phyloP scores from a whole-genome alignment of 2,797 vertebrate genomes.

The Myiotriccus ornatus region DNA sequence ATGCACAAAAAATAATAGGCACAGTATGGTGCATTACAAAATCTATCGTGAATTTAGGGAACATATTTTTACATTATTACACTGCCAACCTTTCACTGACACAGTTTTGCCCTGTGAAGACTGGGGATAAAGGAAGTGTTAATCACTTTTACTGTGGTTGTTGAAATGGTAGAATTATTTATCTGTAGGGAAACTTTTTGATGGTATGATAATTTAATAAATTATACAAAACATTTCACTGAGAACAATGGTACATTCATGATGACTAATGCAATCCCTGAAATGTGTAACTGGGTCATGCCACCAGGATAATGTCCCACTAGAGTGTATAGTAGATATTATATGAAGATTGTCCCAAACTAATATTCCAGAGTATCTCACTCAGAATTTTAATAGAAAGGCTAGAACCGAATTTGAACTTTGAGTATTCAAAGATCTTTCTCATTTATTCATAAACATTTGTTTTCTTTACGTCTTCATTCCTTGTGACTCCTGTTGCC shows the following conservation, averaged over 20 bases:
- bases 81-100: constrained; percentile 10
- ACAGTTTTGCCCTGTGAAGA: not conserved
- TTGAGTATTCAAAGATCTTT: not conserved
- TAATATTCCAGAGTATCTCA: not conserved
- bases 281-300: not conserved
- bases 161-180: constrained; percentile 13
- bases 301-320: not conserved
- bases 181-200: not conserved
- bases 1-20: constrained; percentile 16
- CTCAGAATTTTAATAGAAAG: not conserved
- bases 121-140: not conserved
- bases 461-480: not conserved
- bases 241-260: not conserved
- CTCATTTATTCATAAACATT: not conserved
- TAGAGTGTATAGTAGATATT: not conserved
- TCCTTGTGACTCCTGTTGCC: not conserved
- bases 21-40: constrained; percentile 2
- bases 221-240: not conserved
- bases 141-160: not conserved
- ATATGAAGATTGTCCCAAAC: not conserved
- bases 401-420: not conserved
- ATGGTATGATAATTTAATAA: not conserved
- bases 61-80: constrained; percentile 28
- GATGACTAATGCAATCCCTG: not conserved
- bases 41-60: not conserved